These are phyloP conservation scores for Clamator glandarius DNA, from an alignment of 2,797 vertebrate species.

Conservation along the genomic window DNA sequence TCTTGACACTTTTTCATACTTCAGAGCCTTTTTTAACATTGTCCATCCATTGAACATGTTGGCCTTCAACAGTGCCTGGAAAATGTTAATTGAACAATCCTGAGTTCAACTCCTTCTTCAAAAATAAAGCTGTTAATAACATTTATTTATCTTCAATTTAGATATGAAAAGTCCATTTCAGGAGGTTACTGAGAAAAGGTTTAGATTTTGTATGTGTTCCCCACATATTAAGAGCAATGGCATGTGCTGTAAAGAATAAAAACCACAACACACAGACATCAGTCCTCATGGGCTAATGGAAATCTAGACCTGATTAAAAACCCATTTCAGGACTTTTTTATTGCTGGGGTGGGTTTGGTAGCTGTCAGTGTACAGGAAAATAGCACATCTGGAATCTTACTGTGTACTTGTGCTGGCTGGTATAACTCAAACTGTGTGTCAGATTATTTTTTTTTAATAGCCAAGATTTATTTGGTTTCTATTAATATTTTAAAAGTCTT, in stretches of 20 bases:
- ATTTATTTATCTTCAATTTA: slow-evolving; percentile 63
- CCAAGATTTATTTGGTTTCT: slow-evolving; percentile 77
- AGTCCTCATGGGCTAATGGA: slow-evolving; percentile 62
- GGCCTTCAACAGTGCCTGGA: slow-evolving; percentile 4
- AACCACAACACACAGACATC: slow-evolving; percentile 70
- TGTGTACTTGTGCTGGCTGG: slow-evolving; percentile 73
- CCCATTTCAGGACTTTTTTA: slow-evolving; percentile 74
- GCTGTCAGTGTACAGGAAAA: slow-evolving; percentile 79
- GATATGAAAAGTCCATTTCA: slow-evolving; percentile 61
- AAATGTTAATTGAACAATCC: slow-evolving; percentile 62
- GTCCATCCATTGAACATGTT: neutral
- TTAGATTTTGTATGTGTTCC: slow-evolving; percentile 62
- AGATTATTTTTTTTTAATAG: slow-evolving; percentile 62
- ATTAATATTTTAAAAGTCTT: slow-evolving; percentile 73
- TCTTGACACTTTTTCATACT: neutral
- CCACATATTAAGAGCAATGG: slow-evolving; percentile 63
- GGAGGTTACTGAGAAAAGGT: slow-evolving; percentile 51
- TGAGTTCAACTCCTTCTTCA: slow-evolving; percentile 25
- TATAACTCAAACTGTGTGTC: slow-evolving; percentile 75
- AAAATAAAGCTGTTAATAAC: slow-evolving; percentile 69
- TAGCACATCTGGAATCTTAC: slow-evolving; percentile 79
- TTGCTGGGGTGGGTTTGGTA: slow-evolving; percentile 75
- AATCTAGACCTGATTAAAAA: slow-evolving; percentile 75
- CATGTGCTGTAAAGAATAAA: slow-evolving; percentile 71
- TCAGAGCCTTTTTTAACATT: neutral